phyloP scores from a whole-genome alignment of 2,888 invertebrate genomes.

The Pseudococcus longispinus region DNA sequence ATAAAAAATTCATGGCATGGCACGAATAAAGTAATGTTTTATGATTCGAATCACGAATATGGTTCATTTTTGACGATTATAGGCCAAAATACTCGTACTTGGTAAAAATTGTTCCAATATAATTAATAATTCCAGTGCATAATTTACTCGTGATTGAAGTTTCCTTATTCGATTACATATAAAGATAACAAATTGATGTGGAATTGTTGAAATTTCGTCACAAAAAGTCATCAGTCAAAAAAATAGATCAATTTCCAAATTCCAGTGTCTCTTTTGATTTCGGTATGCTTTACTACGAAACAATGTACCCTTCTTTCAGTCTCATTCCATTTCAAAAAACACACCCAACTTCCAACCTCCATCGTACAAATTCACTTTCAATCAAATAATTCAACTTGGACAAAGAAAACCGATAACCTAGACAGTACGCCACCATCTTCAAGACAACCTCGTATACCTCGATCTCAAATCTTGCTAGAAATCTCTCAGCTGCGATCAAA shows the following conservation, averaged over 20 bases:
- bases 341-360: neutral
- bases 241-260: too few relatives aligned
- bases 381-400: neutral
- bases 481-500: neutral
- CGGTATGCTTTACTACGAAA: neutral
- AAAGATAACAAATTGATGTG: too few relatives aligned
- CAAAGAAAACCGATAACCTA: neutral
- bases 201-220: too few relatives aligned
- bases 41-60: neutral
- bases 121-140: neutral
- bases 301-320: neutral
- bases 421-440: constrained; percentile 8
- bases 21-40: neutral
- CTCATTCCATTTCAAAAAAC: neutral
- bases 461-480: neutral
- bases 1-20: too few relatives aligned
- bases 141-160: too few relatives aligned
- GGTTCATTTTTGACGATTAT: neutral
- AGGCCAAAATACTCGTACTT: neutral
- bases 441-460: neutral
- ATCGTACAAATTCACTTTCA: neutral
- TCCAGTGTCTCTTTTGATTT: neutral
- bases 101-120: neutral
- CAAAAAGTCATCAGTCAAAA: too few relatives aligned
- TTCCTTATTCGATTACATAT: too few relatives aligned